Base-by-base conservation (phyloP, 2,888 invertebrate species). In the Drosophila engyochracea region DNA sequence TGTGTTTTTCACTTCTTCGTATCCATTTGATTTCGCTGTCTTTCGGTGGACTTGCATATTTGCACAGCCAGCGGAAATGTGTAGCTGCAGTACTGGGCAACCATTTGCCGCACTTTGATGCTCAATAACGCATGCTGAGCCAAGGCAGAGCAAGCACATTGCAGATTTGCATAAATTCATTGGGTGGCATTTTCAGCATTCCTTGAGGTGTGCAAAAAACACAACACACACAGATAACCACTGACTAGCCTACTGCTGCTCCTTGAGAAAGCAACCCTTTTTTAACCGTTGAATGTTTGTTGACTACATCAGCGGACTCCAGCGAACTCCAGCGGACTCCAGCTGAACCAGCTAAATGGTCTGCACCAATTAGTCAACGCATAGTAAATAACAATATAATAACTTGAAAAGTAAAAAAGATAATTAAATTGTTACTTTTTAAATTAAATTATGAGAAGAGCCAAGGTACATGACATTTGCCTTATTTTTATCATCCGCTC, bases 1-100 rank as follows among this genome's bases (percentile, higher is more conserved):
- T 37, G 30, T 39, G 12, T 33, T 5, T 33, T 31, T 25, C 33
- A 35, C n/a, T 74, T 12, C 28, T 33, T 47, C 51, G 39, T 41
- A 14, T 65, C 57, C 51, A 63, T 71, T 60, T 67, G 63, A 61
- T 63, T 77, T 53, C 28, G 12, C 41, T 60, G 72, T n/a, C 67
- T 67, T 57, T 63, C 47, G 39, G 58, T 58, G 58, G 37, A 58
- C 39, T 69, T 49, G 54, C 54, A 47, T 65, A 62, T 77, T 79
- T 69, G 64, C 64, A 69, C 41, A 59, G 60, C 47, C 58, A 52
- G 65, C 66, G 31, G 52, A 76, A 67, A 25, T 47, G 31, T 33
- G 44, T 25, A 28, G 37, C 31, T 63, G 25, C 31, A 33, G 31
- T 30, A 49, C 19, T 12, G 55, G 66, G 60, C 59, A 51, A 22